Evolutionary conservation across 2,888 invertebrate species (phyloP), one percentile per base, ranked within the genome.

Genomic region (Drosophila pegasa): DNA sequence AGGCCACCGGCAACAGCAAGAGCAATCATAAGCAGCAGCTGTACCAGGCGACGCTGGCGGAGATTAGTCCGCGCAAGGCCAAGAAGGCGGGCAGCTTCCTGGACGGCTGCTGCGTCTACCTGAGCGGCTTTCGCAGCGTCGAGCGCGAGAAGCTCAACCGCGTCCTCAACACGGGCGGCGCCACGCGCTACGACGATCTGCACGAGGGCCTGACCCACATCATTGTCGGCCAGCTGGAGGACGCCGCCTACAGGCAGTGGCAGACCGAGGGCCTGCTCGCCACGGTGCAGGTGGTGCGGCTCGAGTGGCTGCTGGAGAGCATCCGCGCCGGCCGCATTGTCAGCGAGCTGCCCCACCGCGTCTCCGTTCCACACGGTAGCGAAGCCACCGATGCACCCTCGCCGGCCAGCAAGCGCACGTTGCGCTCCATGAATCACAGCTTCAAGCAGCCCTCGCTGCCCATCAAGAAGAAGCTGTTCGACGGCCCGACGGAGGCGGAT

Each of bases 101-200:
- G 60, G 98, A 98, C 93, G 98, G 98, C 51, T 98, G 97, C 90
- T 96, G 95, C 92, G 93, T 96, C 41, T 96, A 94, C 85, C 87
- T 96, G 35, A 93, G 94, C 75, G 96, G 96, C 7, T 96, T 96
- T 87, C 92, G 92, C n/a, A 69, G 92, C 0, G 93, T 93, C 38
- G 94, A 95, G 64, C 92, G 94, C 14, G 96, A 96, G 71, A 96
- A 95, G 90, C 85, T 97, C 5, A 93, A 94, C 70, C 94, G 94
- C 78, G 94, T 96, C 50, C 92, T 97, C 20, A 96, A 96, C 89
- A 94, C 95, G 7, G 95, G 96, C 55, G 97, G 97, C n/a, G 98
- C 97, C 27, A 96, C 96, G 18, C 94, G 97, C 57, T 95, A 96
- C 87, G 96, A 96, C 89, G 94, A 94, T 56, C 93, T 97, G 40